These are phyloP conservation scores for Anorthoa munda DNA, from an alignment of 2,888 invertebrate species.

Conservation along the genomic window DNA sequence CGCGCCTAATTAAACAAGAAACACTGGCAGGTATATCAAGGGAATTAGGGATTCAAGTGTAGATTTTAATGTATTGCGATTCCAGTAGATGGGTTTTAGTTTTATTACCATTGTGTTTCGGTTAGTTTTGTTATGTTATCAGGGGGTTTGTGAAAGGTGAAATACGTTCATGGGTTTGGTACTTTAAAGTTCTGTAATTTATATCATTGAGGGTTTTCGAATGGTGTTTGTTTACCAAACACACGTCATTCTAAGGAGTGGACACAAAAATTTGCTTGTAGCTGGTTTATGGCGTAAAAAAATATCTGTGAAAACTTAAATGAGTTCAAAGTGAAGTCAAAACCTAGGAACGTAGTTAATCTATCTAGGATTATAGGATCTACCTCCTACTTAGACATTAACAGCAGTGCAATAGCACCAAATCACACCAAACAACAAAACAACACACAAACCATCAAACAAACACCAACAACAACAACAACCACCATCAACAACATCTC, in stretches of 20 bases:
- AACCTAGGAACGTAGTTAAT: too few relatives aligned
- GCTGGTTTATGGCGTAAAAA: too few relatives aligned
- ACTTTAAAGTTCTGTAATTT: slow-evolving; percentile 36
- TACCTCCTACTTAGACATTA: too few relatives aligned
- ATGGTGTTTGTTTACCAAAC: background rate
- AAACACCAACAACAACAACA: too few relatives aligned
- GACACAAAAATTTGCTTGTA: too few relatives aligned
- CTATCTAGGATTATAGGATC: too few relatives aligned
- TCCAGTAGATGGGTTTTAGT: slow-evolving; percentile 56
- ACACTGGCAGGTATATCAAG: slow-evolving; percentile 79
- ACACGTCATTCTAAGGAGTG: background rate
- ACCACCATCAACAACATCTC: too few relatives aligned
- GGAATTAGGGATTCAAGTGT: slow-evolving; percentile 74
- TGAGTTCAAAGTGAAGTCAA: too few relatives aligned
- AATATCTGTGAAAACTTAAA: too few relatives aligned
- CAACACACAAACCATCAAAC: too few relatives aligned
- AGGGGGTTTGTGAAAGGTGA: slow-evolving; percentile 13
- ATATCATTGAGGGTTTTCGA: background rate
- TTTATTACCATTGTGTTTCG: slow-evolving; percentile 45
- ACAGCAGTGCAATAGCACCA: too few relatives aligned
- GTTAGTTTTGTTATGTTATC: slow-evolving; percentile 46
- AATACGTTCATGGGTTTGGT: slow-evolving; percentile 16
- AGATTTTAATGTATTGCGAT: slow-evolving; percentile 72
- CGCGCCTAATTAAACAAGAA: slow-evolving; percentile 90
- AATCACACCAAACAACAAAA: too few relatives aligned